These are phyloP conservation scores for Umimayanthus kanabou DNA, from an alignment of 92 coral and sea anemone species.

Conservation along the genomic window DNA sequence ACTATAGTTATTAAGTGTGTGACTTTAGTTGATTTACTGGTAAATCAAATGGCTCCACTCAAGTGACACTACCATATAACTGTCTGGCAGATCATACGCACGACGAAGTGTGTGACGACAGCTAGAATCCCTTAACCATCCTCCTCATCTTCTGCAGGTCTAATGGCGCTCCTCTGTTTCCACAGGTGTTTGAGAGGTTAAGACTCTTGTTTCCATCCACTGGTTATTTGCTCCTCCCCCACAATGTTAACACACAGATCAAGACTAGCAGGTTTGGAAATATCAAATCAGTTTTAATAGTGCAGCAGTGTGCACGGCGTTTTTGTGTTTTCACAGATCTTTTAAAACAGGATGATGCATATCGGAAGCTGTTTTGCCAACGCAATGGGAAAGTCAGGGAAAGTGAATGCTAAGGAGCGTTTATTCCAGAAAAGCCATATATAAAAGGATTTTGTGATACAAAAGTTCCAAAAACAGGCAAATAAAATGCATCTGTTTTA, in stretches of 20 bases:
- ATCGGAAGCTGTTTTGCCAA: no score
- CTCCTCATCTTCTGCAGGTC: not conserved
- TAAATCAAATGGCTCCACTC: no score
- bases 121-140: no score
- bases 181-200: constrained; percentile 86
- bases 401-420: not conserved
- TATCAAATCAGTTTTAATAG: not conserved
- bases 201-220: constrained; percentile 67
- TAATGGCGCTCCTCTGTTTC: not conserved
- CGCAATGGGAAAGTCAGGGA: not conserved
- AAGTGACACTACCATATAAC: no score
- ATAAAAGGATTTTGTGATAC: no score
- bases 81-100: no score
- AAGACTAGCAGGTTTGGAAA: constrained; percentile 76
- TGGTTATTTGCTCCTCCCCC: constrained; percentile 86
- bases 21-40: no score
- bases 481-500: no score
- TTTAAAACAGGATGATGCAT: no score
- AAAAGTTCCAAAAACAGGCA: no score
- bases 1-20: no score
- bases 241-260: constrained; percentile 84
- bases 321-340: not conserved
- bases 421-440: not conserved
- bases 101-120: no score
- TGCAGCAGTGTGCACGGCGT: not conserved